Percentiles rank a stretch among this genome's conserved stretches.
Conservation (phyloP, 1,140 invertebrate species). For the Eriocheir sinensis region DNA sequence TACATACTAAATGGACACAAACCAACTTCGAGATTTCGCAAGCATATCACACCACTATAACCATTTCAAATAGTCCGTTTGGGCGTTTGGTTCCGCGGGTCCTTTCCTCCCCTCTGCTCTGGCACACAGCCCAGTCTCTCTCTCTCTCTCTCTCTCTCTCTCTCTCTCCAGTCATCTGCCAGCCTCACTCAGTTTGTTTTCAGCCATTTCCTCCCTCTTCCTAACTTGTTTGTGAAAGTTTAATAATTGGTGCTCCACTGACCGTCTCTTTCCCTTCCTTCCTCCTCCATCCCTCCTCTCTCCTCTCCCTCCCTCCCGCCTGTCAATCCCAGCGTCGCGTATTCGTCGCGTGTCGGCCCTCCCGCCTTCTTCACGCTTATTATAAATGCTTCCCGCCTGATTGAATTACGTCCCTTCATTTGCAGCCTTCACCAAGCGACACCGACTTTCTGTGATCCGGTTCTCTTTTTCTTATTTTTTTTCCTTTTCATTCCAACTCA, state of each 20-base stretch:
- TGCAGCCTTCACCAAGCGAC: background rate
- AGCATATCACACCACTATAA: too few species aligned
- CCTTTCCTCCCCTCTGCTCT: too few species aligned
- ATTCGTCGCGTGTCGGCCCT: too few species aligned
- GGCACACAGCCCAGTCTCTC: too few species aligned
- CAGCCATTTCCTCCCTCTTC: background rate
- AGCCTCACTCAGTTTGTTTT: background rate
- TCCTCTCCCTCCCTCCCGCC: background rate
- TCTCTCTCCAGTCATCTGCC: background rate
- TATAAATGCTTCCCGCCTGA: slow-evolving; percentile 15
- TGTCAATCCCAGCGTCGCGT: too few species aligned
- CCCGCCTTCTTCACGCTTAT: background rate
- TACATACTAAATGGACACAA: too few species aligned
- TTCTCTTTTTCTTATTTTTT: background rate
- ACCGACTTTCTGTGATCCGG: background rate
- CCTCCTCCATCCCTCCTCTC: background rate
- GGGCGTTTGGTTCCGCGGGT: too few species aligned
- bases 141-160: slow-evolving; percentile 22
- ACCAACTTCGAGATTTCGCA: too few species aligned
- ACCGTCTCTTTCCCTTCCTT: background rate
- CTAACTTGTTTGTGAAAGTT: background rate
- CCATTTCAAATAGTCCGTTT: too few species aligned
- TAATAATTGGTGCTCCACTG: background rate
- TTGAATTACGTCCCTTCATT: background rate
- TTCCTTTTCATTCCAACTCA: too few species aligned